phyloP scores from a whole-genome alignment of 2,113 vertebrate species.

The Apodemus speciosus region DNA sequence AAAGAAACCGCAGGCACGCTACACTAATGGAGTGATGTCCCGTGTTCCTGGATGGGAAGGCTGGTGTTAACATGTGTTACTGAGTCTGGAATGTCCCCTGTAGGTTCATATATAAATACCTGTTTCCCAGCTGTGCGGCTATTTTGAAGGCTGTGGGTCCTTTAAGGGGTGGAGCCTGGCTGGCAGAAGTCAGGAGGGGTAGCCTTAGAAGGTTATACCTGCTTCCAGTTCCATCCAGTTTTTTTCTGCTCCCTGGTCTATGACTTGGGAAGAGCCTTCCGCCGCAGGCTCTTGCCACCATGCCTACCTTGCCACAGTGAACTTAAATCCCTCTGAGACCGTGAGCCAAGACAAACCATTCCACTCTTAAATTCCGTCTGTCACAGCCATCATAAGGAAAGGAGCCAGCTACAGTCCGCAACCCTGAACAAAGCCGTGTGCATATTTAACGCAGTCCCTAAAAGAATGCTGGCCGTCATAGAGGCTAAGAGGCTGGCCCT shows the following conservation, averaged over 20 bases:
- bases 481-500: constrained; percentile 28
- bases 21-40: not conserved
- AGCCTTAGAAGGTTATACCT: not conserved
- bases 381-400: not conserved
- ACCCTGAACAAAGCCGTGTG: not conserved
- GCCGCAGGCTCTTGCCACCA: not conserved
- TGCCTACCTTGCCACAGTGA: not conserved
- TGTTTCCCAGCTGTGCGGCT: not conserved
- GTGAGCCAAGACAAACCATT: not conserved
- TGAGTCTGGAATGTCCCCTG: not conserved
- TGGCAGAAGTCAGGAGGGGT: not conserved
- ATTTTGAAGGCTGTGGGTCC: not conserved
- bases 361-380: not conserved
- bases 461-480: not conserved
- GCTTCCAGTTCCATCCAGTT: not conserved
- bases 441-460: not conserved
- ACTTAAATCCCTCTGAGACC: not conserved
- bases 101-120: not conserved
- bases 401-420: not conserved
- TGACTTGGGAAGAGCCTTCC: not conserved
- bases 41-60: not conserved
- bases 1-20: constrained; percentile 32
- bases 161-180: not conserved
- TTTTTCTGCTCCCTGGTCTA: not conserved
- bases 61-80: not conserved